phyloP scores from a whole-genome alignment of 2,113 vertebrate genomes.

The Turdus rufiventris region DNA sequence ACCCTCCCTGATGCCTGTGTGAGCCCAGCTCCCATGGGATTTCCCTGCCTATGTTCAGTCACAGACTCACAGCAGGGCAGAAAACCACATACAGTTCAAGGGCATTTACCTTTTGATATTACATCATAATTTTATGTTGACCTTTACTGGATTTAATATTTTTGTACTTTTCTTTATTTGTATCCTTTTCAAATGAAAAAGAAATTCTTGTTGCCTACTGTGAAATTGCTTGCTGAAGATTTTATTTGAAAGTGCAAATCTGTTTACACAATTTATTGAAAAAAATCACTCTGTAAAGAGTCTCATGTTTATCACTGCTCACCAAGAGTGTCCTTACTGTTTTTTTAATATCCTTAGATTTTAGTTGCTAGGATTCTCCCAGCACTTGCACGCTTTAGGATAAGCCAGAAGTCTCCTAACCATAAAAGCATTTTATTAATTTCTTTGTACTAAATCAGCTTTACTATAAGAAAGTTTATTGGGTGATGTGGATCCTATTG shows the following conservation, averaged over 20 bases:
- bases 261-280: background rate
- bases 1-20: background rate
- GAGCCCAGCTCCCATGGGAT: background rate
- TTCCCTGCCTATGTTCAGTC: background rate
- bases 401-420: background rate
- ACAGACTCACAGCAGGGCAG: background rate
- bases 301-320: background rate
- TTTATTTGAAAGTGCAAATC: background rate
- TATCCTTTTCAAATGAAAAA: background rate
- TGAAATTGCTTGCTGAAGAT: background rate
- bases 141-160: background rate
- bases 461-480: background rate
- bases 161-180: background rate
- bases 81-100: background rate
- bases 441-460: background rate
- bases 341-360: background rate
- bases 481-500: background rate
- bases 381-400: background rate
- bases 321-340: background rate
- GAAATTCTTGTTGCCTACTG: background rate
- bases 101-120: background rate
- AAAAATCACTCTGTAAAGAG: background rate
- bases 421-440: background rate
- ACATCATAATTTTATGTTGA: background rate
- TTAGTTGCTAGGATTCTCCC: background rate